Base-by-base conservation (phyloP, 2,888 invertebrate species). In the Melieria picta region DNA sequence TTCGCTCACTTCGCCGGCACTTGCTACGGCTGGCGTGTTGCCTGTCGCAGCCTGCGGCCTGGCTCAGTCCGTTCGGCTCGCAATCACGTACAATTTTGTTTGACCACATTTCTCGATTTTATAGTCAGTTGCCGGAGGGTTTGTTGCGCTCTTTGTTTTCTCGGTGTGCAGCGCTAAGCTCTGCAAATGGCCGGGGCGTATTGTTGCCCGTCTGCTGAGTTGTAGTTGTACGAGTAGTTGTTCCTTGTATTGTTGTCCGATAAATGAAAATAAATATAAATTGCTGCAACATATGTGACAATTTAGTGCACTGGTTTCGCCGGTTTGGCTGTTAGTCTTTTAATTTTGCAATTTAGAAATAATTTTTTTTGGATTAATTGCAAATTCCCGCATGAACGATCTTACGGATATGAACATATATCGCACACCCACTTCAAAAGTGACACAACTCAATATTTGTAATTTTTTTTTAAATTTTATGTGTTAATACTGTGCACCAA, bases 221-320 rank as follows among this genome's bases (percentile, higher is more conserved):
- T 62, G 30, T 42, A 30, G 57, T 61, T 60, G 55, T 52, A 7
- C 66, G 47, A 67, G 16, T 47, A 48, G 58, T n/a, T 62, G 55
- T 16, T 30, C 42, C 50, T 69, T 45, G 47, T 66, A 52, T 58
- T 71, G 50, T 55, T 56, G 50, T 61, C 63, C 73, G 65, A 6
- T 73, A 76, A 77, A 76, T 76, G 75, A 73, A 76, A 77, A 77
- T 78, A 76, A 78, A 77, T 77, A 76, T 74, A 78, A 80, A 80
- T 79, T 78, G 76, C 76, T 76, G 69, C 63, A 76, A 79, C 80
- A 80, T 80, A 80, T 80, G 80, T 70, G 80, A 78, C 74, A 77
- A 76, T 80, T 79, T 79, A 57, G 7, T 65, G 7, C 30, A 30
- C 30, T 30, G 30, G 30, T 30, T 30, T 3, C 30, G 30, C 16